Conservation (phyloP, 2,797 vertebrate species). For the Pyrrhura leucotis region DNA sequence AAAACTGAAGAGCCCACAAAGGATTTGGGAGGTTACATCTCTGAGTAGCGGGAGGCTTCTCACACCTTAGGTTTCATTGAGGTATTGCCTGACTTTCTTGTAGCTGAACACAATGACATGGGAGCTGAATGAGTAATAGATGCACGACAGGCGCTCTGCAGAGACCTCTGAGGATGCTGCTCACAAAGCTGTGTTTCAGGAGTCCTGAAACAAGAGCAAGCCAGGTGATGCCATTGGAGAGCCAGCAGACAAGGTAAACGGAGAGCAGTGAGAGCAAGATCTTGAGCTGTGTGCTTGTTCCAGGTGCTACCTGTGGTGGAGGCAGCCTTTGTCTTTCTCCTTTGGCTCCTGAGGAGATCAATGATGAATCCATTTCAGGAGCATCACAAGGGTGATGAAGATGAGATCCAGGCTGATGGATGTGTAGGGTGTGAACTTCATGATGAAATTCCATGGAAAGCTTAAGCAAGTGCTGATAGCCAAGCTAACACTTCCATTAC, state of each 20-base stretch:
- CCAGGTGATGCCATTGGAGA: slow-evolving; percentile 14
- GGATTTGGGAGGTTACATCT: not conserved
- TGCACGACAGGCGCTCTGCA: not conserved
- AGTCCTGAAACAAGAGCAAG: not conserved
- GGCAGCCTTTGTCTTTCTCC: not conserved
- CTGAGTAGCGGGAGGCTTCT: not conserved
- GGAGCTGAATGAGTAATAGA: not conserved
- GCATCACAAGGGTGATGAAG: not conserved
- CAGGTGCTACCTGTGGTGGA: not conserved
- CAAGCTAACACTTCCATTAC: not conserved
- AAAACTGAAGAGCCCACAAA: not conserved
- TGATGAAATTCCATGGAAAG: not conserved
- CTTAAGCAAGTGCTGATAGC: not conserved
- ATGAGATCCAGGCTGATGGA: slow-evolving; percentile 6
- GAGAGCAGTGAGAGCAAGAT: slow-evolving; percentile 3
- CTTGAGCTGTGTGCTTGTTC: not conserved
- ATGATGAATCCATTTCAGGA: slow-evolving; percentile 16
- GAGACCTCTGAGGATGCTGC: not conserved
- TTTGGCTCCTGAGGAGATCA: slow-evolving; percentile 15
- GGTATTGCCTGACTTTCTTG: not conserved
- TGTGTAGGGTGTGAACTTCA: not conserved
- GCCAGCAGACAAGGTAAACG: slow-evolving; percentile 13
- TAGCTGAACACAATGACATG: slow-evolving; percentile 27
- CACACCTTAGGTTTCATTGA: not conserved
- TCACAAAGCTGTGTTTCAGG: not conserved